These are phyloP conservation scores for Clistopyga incitator DNA, from an alignment of 2,888 invertebrate species.

Conservation along the genomic window DNA sequence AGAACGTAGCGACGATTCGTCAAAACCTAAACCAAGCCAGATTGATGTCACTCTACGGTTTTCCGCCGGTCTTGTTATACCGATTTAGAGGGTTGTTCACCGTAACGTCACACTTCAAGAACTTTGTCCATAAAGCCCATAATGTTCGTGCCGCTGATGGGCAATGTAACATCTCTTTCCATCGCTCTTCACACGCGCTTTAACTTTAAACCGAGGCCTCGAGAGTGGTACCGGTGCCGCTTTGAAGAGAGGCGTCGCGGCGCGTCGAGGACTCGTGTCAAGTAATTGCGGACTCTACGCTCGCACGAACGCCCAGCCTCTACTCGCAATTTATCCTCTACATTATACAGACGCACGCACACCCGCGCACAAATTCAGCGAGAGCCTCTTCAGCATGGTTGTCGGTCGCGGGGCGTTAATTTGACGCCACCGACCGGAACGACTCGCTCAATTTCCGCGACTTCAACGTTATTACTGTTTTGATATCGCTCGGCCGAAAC, in stretches of 20 bases:
- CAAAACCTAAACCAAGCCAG: slow-evolving; percentile 79
- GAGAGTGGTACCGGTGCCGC: slow-evolving; percentile 57
- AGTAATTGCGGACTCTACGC: slow-evolving; percentile 79
- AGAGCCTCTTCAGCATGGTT: background rate
- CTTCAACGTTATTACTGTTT: slow-evolving; percentile 75
- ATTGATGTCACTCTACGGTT: slow-evolving; percentile 77
- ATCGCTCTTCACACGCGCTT: slow-evolving; percentile 44
- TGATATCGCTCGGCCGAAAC: slow-evolving; percentile 64
- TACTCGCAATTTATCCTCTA: slow-evolving; percentile 34
- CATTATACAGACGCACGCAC: slow-evolving; percentile 8
- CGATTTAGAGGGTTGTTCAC: slow-evolving; percentile 77
- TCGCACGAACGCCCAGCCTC: slow-evolving; percentile 65
- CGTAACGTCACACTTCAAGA: slow-evolving; percentile 39
- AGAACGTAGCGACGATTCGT: slow-evolving; percentile 75
- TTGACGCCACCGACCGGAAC: slow-evolving; percentile 79
- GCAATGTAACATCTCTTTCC: slow-evolving; percentile 43
- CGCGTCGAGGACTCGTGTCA: slow-evolving; percentile 75
- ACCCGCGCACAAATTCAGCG: slow-evolving; percentile 25
- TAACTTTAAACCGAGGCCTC: slow-evolving; percentile 46
- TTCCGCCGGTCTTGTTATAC: slow-evolving; percentile 80
- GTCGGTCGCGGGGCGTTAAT: slow-evolving; percentile 77
- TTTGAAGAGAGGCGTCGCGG: slow-evolving; percentile 77
- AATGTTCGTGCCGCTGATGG: slow-evolving; percentile 37
- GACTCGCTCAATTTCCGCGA: slow-evolving; percentile 79
- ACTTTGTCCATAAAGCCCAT: background rate